Base-by-base conservation (phyloP, 2,797 vertebrate species). In the Platyrinchus mystaceus region DNA sequence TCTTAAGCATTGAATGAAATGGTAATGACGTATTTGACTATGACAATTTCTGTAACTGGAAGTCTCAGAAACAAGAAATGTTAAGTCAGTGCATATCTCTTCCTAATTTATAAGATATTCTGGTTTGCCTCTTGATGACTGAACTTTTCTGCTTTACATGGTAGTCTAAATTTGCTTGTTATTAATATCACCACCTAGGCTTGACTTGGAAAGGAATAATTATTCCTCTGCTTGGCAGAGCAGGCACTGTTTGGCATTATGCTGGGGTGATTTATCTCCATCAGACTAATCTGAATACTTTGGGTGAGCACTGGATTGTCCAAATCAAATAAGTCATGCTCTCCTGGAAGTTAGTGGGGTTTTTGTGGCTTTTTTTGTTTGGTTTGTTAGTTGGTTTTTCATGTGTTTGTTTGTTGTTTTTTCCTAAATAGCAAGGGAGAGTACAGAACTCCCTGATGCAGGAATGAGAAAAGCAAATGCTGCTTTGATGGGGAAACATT, bases 1-100 rank as follows among this genome's bases (percentile, higher is more conserved):
- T 94, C 81, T 92, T 89, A 56, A 84, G 67, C 69, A 41, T 41
- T 75, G 62, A 90, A 71, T 86, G 84, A 92, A 63, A 94, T 20
- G 28, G 6, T 78, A 47, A 36, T 87, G 74, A 86, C 76, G 34
- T 67, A 66, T 93, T 75, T 81, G 68, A 68, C 24, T 84, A 50
- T 5, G 28, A 55, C 62, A 89, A 20, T 69, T 87, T 63, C 77
- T 87, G 32, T 66, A 76, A 88, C 55, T 73, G 43, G 73, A 70
- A 49, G 44, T 26, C 67, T 90, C 62, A 46, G 63, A 75, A 90
- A 71, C 9, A 49, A 89, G 88, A 90, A 84, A 85, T 20, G n/a
- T 89, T 93, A 82, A 71, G 82, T 84, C 37, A 27, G 28, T 70
- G 67, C 43, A 14, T 52, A 49, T 26, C n/a, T 53, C 34, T 84